These are phyloP conservation scores for Oreochromis niloticus DNA, from an alignment of 2,113 vertebrate species.

Conservation along the genomic window DNA sequence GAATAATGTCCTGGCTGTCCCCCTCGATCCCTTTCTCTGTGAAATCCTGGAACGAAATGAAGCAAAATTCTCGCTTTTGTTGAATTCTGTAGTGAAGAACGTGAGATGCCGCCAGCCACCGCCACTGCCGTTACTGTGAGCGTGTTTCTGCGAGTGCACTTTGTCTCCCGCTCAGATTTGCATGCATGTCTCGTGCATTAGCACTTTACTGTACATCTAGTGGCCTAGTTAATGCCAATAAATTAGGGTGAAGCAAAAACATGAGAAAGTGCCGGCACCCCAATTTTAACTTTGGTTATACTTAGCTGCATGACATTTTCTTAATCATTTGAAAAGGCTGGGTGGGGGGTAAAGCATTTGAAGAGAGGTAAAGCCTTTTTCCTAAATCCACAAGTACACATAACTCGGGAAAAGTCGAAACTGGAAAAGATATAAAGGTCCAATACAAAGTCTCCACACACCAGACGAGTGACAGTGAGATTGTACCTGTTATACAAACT, in stretches of 20 bases:
- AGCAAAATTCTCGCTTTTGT: slow-evolving; percentile 80
- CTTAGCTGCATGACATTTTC: not conserved
- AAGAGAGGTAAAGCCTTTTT: not conserved
- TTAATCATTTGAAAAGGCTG: not conserved
- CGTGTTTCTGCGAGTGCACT: not conserved
- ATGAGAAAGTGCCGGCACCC: not conserved
- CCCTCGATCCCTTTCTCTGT: slow-evolving; percentile 60
- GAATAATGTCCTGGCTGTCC: slow-evolving; percentile 58
- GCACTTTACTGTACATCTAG: not conserved
- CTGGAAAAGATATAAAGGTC: not conserved
- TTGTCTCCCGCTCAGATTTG: not conserved
- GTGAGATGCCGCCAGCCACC: slow-evolving; percentile 35
- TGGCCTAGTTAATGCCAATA: not conserved
- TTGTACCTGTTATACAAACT: not conserved
- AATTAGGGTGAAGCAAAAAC: not conserved
- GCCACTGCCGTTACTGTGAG: not conserved
- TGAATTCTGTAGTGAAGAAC: slow-evolving; percentile 35
- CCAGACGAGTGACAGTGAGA: not conserved
- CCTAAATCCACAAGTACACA: not conserved
- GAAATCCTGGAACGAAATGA: slow-evolving; percentile 76
- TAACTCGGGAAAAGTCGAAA: not conserved
- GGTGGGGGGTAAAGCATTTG: not conserved
- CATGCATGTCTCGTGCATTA: not conserved
- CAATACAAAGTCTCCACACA: not conserved
- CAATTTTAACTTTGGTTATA: not conserved